Evolutionary conservation across 1,140 invertebrate genomes (phyloP).

Genomic region (Trachymyrmex cornetzi): DNA sequence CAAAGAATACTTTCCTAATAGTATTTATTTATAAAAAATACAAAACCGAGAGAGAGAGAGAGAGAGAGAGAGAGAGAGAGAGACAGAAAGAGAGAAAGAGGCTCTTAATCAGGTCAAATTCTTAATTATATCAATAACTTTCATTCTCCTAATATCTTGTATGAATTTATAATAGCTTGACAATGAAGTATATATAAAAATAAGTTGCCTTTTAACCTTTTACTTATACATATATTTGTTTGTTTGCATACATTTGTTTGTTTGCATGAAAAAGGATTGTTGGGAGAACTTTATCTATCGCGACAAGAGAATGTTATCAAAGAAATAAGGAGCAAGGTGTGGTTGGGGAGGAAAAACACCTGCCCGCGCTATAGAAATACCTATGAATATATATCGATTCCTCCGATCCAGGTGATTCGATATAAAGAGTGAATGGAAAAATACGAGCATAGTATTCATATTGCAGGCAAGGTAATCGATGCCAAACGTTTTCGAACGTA

Average conservation of each 20-base stretch:
- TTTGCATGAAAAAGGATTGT: not conserved
- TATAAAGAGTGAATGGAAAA: slow-evolving; percentile 45
- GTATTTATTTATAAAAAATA: too few relatives aligned
- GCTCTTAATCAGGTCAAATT: not conserved
- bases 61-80: too few relatives aligned
- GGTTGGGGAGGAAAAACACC: slow-evolving; percentile 15
- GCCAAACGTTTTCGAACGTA: slow-evolving; percentile 64
- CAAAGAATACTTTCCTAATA: too few relatives aligned
- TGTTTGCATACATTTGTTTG: not conserved
- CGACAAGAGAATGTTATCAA: not conserved
- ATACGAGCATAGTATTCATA: not conserved
- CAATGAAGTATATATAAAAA: slow-evolving; percentile 2
- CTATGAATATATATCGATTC: slow-evolving; percentile 38
- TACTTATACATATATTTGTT: not conserved
- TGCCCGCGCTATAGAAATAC: not conserved
- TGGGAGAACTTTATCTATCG: not conserved
- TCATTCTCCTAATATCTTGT: not conserved
- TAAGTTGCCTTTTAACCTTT: not conserved
- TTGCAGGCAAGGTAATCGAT: slow-evolving; percentile 57
- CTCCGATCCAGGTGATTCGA: slow-evolving; percentile 22
- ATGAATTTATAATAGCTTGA: not conserved
- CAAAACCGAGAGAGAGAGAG: too few relatives aligned
- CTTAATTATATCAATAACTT: not conserved
- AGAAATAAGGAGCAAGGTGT: not conserved
- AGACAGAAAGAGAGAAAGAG: too few relatives aligned